A percentile compares a stretch with the other conserved stretches of the same genome.
phyloP scores from a whole-genome alignment of 1,140 invertebrate species.

The Sinonovacula constricta region DNA sequence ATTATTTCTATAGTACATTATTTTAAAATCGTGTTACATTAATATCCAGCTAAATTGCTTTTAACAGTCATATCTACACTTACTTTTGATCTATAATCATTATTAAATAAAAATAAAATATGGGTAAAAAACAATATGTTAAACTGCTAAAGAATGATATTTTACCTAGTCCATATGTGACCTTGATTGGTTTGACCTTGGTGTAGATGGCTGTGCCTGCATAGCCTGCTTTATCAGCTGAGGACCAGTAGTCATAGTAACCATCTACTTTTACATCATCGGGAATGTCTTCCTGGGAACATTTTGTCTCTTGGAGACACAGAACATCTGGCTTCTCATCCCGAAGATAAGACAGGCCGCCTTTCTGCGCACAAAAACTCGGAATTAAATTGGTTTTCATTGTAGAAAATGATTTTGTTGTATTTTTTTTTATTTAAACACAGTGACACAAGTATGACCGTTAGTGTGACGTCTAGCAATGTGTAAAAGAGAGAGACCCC shows the following conservation, averaged over 20 bases:
- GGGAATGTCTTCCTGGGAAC: neutral
- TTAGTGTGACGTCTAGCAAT: too few relatives aligned
- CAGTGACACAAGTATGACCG: too few relatives aligned
- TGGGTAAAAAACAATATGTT: neutral
- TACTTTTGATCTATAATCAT: too few relatives aligned
- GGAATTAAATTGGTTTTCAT: too few relatives aligned
- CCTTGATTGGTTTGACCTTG: neutral
- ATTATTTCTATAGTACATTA: too few relatives aligned
- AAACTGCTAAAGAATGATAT: neutral
- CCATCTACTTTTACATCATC: neutral
- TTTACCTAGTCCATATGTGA: neutral
- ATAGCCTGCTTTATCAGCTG: conserved; percentile 62
- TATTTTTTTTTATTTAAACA: too few relatives aligned
- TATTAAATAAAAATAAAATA: too few relatives aligned
- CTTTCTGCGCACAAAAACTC: neutral
- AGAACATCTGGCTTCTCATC: neutral
- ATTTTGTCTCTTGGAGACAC: conserved; percentile 70
- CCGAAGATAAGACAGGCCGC: conserved; percentile 62
- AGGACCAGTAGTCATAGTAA: neutral
- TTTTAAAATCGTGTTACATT: too few relatives aligned
- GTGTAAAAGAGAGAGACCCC: too few relatives aligned
- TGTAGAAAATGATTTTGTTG: too few relatives aligned
- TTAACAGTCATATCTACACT: too few relatives aligned
- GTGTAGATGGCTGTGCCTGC: neutral
- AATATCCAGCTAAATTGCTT: too few relatives aligned